Base-by-base conservation (phyloP, 2,888 invertebrate genomes). In the Bembecia ichneumoniformis region DNA sequence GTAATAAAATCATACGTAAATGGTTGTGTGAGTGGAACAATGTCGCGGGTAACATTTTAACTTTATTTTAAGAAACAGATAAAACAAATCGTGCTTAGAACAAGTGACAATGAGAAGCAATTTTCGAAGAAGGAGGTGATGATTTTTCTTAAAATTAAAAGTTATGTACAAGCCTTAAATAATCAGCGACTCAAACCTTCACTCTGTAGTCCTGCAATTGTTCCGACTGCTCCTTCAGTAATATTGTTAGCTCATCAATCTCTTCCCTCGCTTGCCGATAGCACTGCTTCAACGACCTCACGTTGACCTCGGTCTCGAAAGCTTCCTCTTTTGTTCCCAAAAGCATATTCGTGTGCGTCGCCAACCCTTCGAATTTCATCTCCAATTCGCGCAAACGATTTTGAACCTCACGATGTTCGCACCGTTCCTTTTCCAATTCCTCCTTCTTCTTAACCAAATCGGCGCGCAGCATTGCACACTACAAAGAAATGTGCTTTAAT, bases 121-220 rank as follows among this genome's bases (percentile, higher is more conserved):
- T n/a, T n/a, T n/a, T n/a, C n/a, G n/a, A n/a, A n/a, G n/a, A n/a
- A n/a, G n/a, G n/a, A n/a, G n/a, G n/a, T n/a, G n/a, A 7, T 4
- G 7, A 3, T 20, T 20, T 20, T 20, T 0, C 7, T 20, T 7
- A 3, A 20, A n/a, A 20, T 2, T 3, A 40, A 13, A 40, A 2
- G 36, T 40, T 40, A 13, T 11, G 36, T 10, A 11, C 2, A 3
- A 44, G 15, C 16, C 11, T 14, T 40, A 40, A 2, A n/a, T 36
- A 11, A 40, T 7, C 40, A 40, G 14, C 5, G 1, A 44, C 7
- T 44, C 28, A 28, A 60, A 89, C 90, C 74, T 92, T 93, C 54
- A 91, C 91, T 48, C 92, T 84, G 64, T 93, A 93, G 60, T 92
- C 92, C 56, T 91, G 91, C 7, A 92, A 65, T 68, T 92, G 92